These are phyloP conservation scores for Bufo gargarizans DNA, from an alignment of 2,113 vertebrate species.

Conservation along the genomic window DNA sequence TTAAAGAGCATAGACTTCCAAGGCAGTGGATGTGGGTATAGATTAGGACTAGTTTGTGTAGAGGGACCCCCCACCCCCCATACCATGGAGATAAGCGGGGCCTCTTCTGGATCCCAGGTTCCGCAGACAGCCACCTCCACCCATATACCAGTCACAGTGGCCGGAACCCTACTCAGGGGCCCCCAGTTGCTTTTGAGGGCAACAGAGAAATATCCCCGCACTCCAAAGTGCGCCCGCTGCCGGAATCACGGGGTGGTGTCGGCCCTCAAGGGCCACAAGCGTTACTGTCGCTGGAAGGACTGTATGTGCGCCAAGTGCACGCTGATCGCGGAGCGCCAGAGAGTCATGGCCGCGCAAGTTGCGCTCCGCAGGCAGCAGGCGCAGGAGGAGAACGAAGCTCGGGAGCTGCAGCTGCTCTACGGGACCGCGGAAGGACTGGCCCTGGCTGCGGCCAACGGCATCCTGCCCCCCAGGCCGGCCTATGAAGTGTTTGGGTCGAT, in stretches of 20 bases:
- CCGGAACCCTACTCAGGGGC: constrained; percentile 83
- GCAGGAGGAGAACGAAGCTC: constrained; percentile 96
- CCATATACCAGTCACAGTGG: constrained; percentile 89
- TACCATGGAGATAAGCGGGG: constrained; percentile 82
- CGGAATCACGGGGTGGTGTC: constrained; percentile 97
- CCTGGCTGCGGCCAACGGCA: constrained; percentile 96
- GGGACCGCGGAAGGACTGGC: constrained; percentile 94
- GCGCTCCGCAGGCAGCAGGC: constrained; percentile 95
- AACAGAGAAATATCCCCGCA: constrained; percentile 95
- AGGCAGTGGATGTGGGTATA: constrained; percentile 1
- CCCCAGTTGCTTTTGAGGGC: constrained; percentile 89
- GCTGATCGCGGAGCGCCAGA: constrained; percentile 94
- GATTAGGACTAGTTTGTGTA: not conserved
- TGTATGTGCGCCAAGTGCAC: constrained; percentile 99
- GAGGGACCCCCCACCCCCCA: constrained; percentile 59
- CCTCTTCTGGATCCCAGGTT: constrained; percentile 79
- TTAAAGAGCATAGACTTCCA: not conserved
- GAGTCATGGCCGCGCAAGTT: constrained; percentile 98
- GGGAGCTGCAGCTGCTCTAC: constrained; percentile 96
- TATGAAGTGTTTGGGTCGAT: constrained; percentile 91
- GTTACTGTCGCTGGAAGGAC: constrained; percentile 99
- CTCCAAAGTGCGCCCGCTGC: constrained; percentile 96
- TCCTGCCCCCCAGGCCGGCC: constrained; percentile 90
- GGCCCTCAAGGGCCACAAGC: constrained; percentile 97
- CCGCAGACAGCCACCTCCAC: constrained; percentile 72